Base-by-base conservation (phyloP, 2,113 vertebrate species). In the Rhabdomys dilectus region DNA sequence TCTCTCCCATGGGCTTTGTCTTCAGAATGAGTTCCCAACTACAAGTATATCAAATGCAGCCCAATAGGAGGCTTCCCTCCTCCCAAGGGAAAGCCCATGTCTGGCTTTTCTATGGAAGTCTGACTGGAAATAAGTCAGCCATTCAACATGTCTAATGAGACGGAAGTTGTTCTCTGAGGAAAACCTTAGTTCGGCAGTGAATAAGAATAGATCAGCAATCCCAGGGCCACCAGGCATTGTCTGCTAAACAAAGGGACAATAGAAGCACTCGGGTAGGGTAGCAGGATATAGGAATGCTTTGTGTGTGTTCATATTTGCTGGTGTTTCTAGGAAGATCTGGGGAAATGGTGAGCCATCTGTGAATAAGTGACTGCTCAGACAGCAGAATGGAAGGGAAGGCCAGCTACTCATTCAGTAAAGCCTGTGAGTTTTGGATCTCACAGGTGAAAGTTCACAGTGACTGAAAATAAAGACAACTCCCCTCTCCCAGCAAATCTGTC, bases 1-100 rank as follows among this genome's bases (percentile, higher is more conserved):
- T 45, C 45, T 56, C 94, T 58, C 34, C 45, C 29, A 34, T n/a
- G 2, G 22, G 64, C 89, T 91, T 97, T 96, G 98, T 98, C 97
- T 98, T 97, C 96, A 97, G 58, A 36, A 34, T 96, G 91, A 80
- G 94, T 97, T 91, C 94, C 96, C 97, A 97, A 96, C 96, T 98
- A 93, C 78, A 88, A 94, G 45, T 56, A 3, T 76, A 97, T 97
- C 89, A 92, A 97, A 93, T 17, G 7, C 45, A 85, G 84, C 16
- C 95, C 88, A 64, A n/a, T 58, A 62, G 70, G 56, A 91, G 72
- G 21, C 53, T 66, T 48, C 86, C 86, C 91, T 94, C 58, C 94
- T 97, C 97, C 58, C 93, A n/a, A 64, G 97, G 97, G 98, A 96
- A 4, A 19, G 56, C 48, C 80, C 92, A 80, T 73, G 68, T 97